Evolutionary conservation across 2,888 invertebrate genomes (phyloP), one percentile per base, ranked within the genome.

Genomic region (Caenorhabditis afra): DNA sequence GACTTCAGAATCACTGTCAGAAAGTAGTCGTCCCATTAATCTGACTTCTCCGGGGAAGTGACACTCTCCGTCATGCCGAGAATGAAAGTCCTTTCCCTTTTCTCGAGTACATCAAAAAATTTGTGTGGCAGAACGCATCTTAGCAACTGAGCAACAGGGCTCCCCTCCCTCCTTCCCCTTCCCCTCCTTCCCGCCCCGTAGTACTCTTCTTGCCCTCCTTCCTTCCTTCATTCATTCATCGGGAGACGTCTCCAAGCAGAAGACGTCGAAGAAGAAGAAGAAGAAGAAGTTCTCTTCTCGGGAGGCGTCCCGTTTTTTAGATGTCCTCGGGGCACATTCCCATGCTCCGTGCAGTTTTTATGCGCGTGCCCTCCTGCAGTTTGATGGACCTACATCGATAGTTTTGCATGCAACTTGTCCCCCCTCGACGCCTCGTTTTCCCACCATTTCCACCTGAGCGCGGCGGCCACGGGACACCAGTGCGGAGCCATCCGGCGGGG

Each of bases 91-190:
- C 41, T 41, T 2, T 61, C 18, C 29, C 35, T n/a, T 47, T 52
- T 53, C 68, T 68, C 53, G 68, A 68, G 44, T 55, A 71, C 55
- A 47, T 71, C 71, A 71, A 53, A 57, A 71, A 71, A 71, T 71
- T 64, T 71, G 71, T 71, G 71, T 71, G 62, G 62, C 71, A 71
- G 71, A 71, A 71, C 71, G 71, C 71, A 64, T 71, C 71, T 71
- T 71, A 71, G 71, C 71, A 71, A 71, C 71, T 62, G 62, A 71
- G 71, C 71, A 71, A 71, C 71, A 71, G 62, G 45, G 29, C 44
- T 14, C 18, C 14, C 52, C 41, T 50, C 61, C 14, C 37, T 35
- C 16, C 1, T 22, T 8, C 14, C 20, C 20, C 29, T 49, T 50
- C 41, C 20, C 29, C 39, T 50, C 41, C 23, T 18, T 39, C 18